Conservation (phyloP, 2,888 invertebrate genomes). For the Dimorphilus gyrociliatus region DNA sequence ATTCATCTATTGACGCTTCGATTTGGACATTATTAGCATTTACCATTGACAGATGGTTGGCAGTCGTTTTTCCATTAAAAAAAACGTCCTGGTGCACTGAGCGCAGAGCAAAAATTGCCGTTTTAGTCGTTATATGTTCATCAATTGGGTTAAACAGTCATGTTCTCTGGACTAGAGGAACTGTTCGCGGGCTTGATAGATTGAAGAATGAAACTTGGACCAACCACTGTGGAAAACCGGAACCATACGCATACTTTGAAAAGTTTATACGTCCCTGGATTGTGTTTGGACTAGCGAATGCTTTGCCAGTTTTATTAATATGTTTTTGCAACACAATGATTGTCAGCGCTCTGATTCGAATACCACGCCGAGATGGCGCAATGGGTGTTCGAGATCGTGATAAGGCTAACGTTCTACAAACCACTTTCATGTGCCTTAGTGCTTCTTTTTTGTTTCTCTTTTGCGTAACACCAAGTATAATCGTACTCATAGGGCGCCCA, state of each 20-base stretch:
- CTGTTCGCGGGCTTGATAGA: slow-evolving; percentile 9
- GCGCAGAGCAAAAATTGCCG: slow-evolving; percentile 13
- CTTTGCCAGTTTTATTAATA: slow-evolving; percentile 9
- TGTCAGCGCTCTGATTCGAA: slow-evolving; percentile 34
- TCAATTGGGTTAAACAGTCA: slow-evolving; percentile 18
- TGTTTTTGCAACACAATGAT: slow-evolving; percentile 11
- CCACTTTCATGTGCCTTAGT: slow-evolving; percentile 12
- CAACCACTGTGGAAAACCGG: slow-evolving; percentile 9
- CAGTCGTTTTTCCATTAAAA: slow-evolving; percentile 21
- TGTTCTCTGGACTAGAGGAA: slow-evolving; percentile 21
- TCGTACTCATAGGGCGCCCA: slow-evolving; percentile 12
- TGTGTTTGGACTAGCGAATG: slow-evolving; percentile 9
- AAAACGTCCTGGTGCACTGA: slow-evolving; percentile 17
- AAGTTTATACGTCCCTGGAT: slow-evolving; percentile 12
- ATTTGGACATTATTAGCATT: slow-evolving; percentile 27
- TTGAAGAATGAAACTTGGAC: slow-evolving; percentile 4
- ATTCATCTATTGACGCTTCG: slow-evolving; percentile 19
- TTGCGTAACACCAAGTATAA: slow-evolving; percentile 11
- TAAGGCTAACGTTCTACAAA: too few relatives aligned
- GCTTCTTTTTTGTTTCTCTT: slow-evolving; percentile 12
- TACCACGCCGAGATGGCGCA: too few relatives aligned
- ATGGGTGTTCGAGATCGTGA: too few relatives aligned
- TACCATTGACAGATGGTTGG: slow-evolving; percentile 24
- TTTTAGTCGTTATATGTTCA: slow-evolving; percentile 8
- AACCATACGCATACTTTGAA: slow-evolving; percentile 10